Conservation (phyloP, 2,797 vertebrate genomes). For the Lagodon rhomboides region DNA sequence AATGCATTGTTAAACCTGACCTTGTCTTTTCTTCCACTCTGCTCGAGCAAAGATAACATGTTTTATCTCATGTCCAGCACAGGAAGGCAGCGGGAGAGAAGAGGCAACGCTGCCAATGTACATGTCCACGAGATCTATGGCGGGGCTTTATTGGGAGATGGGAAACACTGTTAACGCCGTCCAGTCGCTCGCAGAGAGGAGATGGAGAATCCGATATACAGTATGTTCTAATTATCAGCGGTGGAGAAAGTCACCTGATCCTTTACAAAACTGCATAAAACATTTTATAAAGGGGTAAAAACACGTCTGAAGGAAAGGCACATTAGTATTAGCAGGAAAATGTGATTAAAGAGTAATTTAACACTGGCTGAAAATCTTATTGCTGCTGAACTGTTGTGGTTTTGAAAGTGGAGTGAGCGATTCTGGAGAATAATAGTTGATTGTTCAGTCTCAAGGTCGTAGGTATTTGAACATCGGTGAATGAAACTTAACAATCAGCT, state of each 20-base stretch:
- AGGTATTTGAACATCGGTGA: too few species aligned
- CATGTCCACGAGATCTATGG: conserved; percentile 31
- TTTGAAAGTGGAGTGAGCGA: not conserved
- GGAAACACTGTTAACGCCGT: conserved; percentile 53
- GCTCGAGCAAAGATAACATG: conserved; percentile 47
- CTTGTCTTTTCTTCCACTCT: conserved; percentile 47
- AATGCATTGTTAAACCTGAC: conserved; percentile 58
- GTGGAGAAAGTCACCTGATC: not conserved
- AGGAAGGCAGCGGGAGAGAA: conserved; percentile 23
- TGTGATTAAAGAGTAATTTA: not conserved
- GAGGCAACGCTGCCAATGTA: conserved; percentile 36
- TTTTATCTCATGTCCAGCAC: conserved; percentile 48
- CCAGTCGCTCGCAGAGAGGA: conserved; percentile 21
- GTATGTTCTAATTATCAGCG: conserved; percentile 18
- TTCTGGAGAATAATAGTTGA: too few species aligned
- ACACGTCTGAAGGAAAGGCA: not conserved
- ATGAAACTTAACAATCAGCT: too few species aligned
- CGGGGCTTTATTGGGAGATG: conserved; percentile 54
- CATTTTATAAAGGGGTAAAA: not conserved
- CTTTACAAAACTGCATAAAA: conserved; percentile 3
- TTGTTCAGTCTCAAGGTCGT: not conserved
- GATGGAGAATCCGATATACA: conserved; percentile 17
- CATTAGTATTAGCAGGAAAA: not conserved
- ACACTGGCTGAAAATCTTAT: not conserved
- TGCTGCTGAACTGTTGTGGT: not conserved